Base-by-base conservation (phyloP, 2,888 invertebrate species). In the Xylophagus ater region DNA sequence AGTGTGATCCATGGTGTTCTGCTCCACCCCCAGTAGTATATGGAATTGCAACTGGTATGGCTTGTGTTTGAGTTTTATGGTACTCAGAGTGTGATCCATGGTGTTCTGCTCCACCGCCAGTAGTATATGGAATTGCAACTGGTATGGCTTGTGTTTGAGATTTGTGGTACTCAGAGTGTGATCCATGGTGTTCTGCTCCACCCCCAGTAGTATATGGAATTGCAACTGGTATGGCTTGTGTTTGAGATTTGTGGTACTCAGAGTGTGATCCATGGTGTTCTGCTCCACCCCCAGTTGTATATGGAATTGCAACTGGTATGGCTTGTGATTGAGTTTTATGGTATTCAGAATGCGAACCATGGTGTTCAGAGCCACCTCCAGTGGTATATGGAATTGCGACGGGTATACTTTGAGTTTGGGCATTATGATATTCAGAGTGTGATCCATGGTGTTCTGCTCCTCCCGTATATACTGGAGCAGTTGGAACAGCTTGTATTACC, bases 171-270 rank as follows among this genome's bases (percentile, higher is more conserved):
- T 47, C 41, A 37, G 50, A 41, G 38, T 45, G 49, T 12, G n/a
- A n/a, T n/a, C 33, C 37, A 25, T 46, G 51, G 7, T 50, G 49
- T 24, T 53, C 53, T 9, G 52, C 49, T 14, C 53, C 53, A 15
- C 47, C 46, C 10, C 50, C 34, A 4, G 42, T 42, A 3, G 47
- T 41, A 15, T 26, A 15, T 15, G 43, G 40, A 26, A 20, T 25
- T n/a, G 33, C 19, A 4, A 35, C 12, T 18, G 23, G 17, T 13
- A 18, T 13, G 24, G 19, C 13, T 29, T 36, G 26, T 19, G 29
- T 36, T 19, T 39, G 32, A 24, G 32, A 28, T 10, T 32, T 13
- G 3, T 20, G 31, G n/a, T 32, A 28, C 21, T 47, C 44, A 4
- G 38, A 46, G 17, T 29, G 48, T 46, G 39, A 7, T 7, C 15